Base-by-base conservation (phyloP, 2,888 invertebrate species). In the Anagyrus pseudococci region DNA sequence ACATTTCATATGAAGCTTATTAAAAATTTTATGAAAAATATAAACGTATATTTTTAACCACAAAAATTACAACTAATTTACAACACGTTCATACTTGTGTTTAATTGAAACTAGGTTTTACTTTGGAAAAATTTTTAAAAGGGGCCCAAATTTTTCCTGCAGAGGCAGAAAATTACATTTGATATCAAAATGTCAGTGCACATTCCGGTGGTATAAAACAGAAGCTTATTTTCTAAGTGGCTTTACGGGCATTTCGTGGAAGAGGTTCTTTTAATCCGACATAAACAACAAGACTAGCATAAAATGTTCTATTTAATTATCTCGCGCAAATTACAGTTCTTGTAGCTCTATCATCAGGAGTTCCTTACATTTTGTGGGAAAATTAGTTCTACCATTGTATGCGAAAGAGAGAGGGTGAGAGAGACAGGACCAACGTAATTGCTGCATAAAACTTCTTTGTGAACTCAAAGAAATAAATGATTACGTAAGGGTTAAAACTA, bases 221-320 rank as follows among this genome's bases (percentile, higher is more conserved):
- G 29, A 56, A 26, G 40, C 53, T 49, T 26, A 43, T 48, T 40
- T 47, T 19, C n/a, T 47, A 29, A 46, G 29, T 13, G 44, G 29
- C 47, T 57, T 50, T 37, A 52, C 37, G 6, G 41, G 4, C 8
- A 44, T 13, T 50, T 57, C 53, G 44, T n/a, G 26, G 53, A 26
- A 46, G 23, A 53, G 33, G 25, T 33, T 29, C 46, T 52, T 53
- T 57, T 52, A 57, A 62, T 47, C 47, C 52, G 52, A 15, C 56
- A 40, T 57, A 57, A 62, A 57, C 57, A 62, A 29, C 40, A 20
- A 19, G 22, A 57, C 26, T 40, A 44, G 52, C 56, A 29, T 52
- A 26, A 57, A 62, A 47, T 62, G 46, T 29, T 19, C 46, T 62
- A 57, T 57, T 62, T 57, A 57, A 62, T 62, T 62, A 62, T 62